These are phyloP conservation scores for Champsocephalus gunnari DNA, from an alignment of 2,797 vertebrate genomes.

Conservation along the genomic window DNA sequence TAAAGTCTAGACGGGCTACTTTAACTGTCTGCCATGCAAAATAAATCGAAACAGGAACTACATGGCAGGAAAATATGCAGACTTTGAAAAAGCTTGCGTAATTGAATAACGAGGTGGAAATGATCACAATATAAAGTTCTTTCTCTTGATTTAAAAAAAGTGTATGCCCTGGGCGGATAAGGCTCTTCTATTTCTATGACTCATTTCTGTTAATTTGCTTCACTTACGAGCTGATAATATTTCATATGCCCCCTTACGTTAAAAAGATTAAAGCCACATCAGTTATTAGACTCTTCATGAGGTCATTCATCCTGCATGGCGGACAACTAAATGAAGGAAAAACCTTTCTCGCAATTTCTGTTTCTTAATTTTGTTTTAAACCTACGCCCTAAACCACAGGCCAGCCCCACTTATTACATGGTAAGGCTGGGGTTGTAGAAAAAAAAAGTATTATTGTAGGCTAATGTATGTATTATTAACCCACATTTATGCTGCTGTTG, in stretches of 20 bases:
- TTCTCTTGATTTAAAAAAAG: constrained; percentile 59
- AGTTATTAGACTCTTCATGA: constrained; percentile 60
- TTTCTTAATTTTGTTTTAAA: constrained; percentile 69
- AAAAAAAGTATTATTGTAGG: constrained; percentile 51
- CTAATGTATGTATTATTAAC: constrained; percentile 64
- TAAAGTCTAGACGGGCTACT: constrained; percentile 76
- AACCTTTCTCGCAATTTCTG: constrained; percentile 52
- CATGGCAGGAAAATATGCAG: constrained; percentile 69
- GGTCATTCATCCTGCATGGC: constrained; percentile 63
- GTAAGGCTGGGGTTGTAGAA: constrained; percentile 42
- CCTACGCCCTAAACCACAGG: constrained; percentile 74
- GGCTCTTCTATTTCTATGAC: constrained; percentile 56
- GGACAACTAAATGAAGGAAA: constrained; percentile 68
- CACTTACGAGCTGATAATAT: constrained; percentile 66
- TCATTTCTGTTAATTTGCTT: constrained; percentile 64
- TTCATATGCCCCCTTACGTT: constrained; percentile 59
- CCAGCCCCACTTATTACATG: constrained; percentile 63
- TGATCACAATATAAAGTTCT: constrained; percentile 66
- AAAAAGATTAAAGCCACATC: constrained; percentile 68
- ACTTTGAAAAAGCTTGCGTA: constrained; percentile 64
- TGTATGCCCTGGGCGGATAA: constrained; percentile 50
- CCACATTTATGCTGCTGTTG: constrained; percentile 43
- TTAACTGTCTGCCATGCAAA: constrained; percentile 48
- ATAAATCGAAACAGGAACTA: constrained; percentile 58
- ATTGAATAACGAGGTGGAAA: constrained; percentile 79